Evolutionary conservation across 2,797 vertebrate genomes (phyloP), one percentile per base, ranked within the genome.

Genomic region (Aviceda leuphotes): DNA sequence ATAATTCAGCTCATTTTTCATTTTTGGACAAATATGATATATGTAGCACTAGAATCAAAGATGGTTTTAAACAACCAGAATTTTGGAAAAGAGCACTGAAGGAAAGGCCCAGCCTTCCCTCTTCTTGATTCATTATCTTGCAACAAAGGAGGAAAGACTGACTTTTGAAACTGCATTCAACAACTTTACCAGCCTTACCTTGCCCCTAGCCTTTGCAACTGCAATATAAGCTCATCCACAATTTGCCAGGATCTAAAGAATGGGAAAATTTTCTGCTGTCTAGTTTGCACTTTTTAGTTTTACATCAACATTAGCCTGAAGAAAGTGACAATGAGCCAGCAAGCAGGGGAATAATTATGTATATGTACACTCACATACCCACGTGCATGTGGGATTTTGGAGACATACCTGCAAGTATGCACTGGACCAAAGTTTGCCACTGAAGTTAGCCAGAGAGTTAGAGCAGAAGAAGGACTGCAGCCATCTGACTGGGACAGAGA

Each of bases 361-460:
- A 19, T 6, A 5, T 49, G 14, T 37, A 10, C 0, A 0, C 11
- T 9, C 10, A 6, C 7, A 31, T 8, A 22, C 1, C 9, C 2
- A 4, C 6, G 1, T 31, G 4, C 19, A 8, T 19, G 14, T 73
- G 25, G n/a, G 41, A 46, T 89, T 77, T 85, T 44, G 41, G 30
- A 58, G 39, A 62, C 6, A 3, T 3, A 5, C 15, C 15, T 20
- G 11, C 56, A 6, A 49, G 17, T 26, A 12, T n/a, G 26, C n/a
- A 28, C 18, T 44, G 26, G 24, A 66, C 11, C 41, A 49, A 33
- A 70, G 26, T n/a, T 31, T 68, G 18, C 15, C 8, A 7, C 24
- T 80, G 46, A 63, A 52, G 12, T 5, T 47, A 47, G 25, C 9
- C 37, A n/a, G 31, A 61, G 24, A 77, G 20, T 0, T 33, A 33